A percentile compares a stretch with the other conserved stretches of the same genome.
These are phyloP conservation scores for Agrenia bidenticulata DNA, from an alignment of 2,888 invertebrate species.

Conservation along the genomic window DNA sequence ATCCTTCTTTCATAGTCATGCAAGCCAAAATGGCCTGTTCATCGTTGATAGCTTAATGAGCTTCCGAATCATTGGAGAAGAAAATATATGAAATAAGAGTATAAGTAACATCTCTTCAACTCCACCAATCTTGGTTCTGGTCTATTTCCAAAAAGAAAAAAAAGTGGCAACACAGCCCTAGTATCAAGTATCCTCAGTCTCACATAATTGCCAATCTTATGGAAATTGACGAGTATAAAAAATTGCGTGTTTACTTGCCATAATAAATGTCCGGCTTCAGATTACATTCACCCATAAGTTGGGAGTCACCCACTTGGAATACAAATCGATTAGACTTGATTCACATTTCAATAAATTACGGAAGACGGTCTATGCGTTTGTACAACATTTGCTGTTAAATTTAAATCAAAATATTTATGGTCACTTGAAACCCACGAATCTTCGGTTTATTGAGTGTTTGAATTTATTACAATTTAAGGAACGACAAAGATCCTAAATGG, in stretches of 20 bases:
- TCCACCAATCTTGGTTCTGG: constrained; percentile 19
- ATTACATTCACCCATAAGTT: not conserved
- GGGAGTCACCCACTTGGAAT: too few species aligned
- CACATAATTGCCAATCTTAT: constrained; percentile 8
- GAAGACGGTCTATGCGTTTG: too few species aligned
- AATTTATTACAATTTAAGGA: too few species aligned
- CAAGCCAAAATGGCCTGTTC: constrained; percentile 5
- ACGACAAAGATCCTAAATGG: too few species aligned
- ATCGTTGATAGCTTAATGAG: not conserved
- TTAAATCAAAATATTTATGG: too few species aligned
- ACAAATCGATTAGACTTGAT: too few species aligned
- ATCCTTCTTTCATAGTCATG: not conserved
- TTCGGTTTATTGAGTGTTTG: too few species aligned
- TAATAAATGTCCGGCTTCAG: constrained; percentile 5
- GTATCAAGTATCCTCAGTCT: constrained; percentile 3
- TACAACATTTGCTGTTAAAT: too few species aligned
- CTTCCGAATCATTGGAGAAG: not conserved
- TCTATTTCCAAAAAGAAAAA: constrained; percentile 26
- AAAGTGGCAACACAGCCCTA: constrained; percentile 10
- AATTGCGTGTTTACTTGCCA: constrained; percentile 1
- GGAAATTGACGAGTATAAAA: constrained; percentile 4
- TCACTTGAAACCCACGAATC: too few species aligned
- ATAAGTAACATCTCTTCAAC: not conserved
- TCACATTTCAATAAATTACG: too few species aligned
- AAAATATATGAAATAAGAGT: constrained; percentile 11